Base-by-base conservation (phyloP, 2,888 invertebrate genomes). In the Adelognathus sp. region DNA sequence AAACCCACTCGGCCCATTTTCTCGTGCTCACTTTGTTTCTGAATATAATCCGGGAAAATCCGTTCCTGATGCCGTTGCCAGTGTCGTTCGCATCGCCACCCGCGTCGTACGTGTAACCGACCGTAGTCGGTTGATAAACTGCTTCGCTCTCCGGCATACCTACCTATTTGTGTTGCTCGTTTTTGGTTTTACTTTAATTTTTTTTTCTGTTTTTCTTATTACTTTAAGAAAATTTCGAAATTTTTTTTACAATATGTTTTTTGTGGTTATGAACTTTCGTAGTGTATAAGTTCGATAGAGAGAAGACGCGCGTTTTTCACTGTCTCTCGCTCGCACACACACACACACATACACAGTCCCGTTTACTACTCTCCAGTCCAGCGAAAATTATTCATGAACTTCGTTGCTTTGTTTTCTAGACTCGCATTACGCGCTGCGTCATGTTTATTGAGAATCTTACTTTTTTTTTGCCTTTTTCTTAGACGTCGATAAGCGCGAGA, bases 61-160 rank as follows among this genome's bases (percentile, higher is more conserved):
- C 87, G 63, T 82, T 87, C 58, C 90, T 86, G 52, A 88, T 83
- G 5, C 81, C 81, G 24, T 78, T 80, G n/a, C 82, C 80, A 7
- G 69, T 58, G 14, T 84, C 87, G 33, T 84, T 81, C 3, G 84
- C 87, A 72, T 89, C 89, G 54, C 89, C 86, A 16, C 88, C 88
- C 56, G 85, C 85, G 44, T 91, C 91, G 69, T 91, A 91, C 3
- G 89, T 86, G 67, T 91, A 91, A 54, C 91, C 91, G 63, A 90
- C 91, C 24, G 91, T 91, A 2, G 91, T 91, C 61, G 91, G 91
- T 75, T 91, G 91, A 82, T 91, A 91, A 79, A 91, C 91, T 18
- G 91, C 91, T 76, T 89, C 89, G 69, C 89, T 91, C 78, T 90
- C 91, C 46, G 91, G 90, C 91, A 91, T 91, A 60, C 83, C 84